phyloP scores from a whole-genome alignment of 2,113 vertebrate genomes.

The Xenopus tropicalis region DNA sequence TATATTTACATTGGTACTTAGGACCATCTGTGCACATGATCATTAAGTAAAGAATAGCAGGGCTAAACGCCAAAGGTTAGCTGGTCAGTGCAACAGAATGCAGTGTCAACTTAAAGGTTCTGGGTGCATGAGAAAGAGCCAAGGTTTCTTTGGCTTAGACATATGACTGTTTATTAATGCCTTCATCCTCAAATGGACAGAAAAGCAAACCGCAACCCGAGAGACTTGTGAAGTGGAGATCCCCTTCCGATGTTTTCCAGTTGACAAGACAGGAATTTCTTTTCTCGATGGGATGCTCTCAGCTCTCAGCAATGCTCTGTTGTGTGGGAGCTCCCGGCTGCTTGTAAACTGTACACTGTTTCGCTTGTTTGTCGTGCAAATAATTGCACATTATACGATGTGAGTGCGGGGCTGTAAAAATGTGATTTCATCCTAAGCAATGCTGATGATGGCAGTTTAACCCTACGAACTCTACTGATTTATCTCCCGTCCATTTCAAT shows the following conservation, averaged over 20 bases:
- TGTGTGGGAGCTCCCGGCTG: conserved; percentile 9
- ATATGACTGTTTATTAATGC: conserved; percentile 19
- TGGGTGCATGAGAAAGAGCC: conserved; percentile 34
- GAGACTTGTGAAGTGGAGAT: conserved; percentile 7
- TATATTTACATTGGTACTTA: conserved; percentile 17
- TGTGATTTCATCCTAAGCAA: not conserved
- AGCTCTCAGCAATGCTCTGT: not conserved
- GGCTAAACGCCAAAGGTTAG: conserved; percentile 9
- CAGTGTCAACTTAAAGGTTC: conserved; percentile 30
- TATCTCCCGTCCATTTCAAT: too few relatives aligned
- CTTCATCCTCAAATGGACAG: not conserved
- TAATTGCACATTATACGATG: conserved; percentile 3
- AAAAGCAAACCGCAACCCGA: not conserved
- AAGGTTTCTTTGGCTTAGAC: not conserved
- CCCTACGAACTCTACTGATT: too few relatives aligned
- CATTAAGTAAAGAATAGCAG: conserved; percentile 32
- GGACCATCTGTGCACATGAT: conserved; percentile 29
- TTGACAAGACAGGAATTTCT: conserved; percentile 18
- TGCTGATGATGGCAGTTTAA: too few relatives aligned
- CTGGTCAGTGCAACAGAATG: conserved; percentile 4
- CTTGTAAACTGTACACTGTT: not conserved
- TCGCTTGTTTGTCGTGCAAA: not conserved
- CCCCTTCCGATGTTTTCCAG: not conserved
- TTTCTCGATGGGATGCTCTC: not conserved
- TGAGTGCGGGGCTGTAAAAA: not conserved